Percentiles rank a stretch among this genome's conserved stretches.
phyloP scores from a whole-genome alignment of 37 sponge, comb jelly and placozoan species.

The Haliclona indistincta region DNA sequence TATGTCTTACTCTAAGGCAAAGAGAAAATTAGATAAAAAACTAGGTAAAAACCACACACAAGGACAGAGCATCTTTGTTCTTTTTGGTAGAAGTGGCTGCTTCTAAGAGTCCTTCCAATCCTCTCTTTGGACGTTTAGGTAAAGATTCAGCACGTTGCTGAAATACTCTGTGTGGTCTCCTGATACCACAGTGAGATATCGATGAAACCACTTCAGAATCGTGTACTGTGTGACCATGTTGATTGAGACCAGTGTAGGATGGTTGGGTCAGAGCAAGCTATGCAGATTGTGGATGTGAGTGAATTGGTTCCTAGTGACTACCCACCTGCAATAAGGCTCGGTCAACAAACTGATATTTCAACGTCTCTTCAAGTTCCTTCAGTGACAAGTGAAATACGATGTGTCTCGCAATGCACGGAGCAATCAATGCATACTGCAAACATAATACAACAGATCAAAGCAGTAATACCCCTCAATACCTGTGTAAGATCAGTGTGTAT shows the following conservation, averaged over 20 bases:
- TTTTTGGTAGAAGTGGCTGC: neutral
- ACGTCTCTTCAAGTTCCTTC: constrained; percentile 30
- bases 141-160: neutral
- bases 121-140: neutral
- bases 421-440: constrained; percentile 38
- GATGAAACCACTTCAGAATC: constrained; percentile 18
- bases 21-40: neutral
- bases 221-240: neutral
- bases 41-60: constrained; percentile 5
- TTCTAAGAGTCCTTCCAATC: constrained; percentile 13
- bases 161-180: neutral
- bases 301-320: neutral
- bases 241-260: constrained; percentile 15
- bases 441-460: neutral
- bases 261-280: constrained; percentile 73
- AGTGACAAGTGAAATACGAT: constrained; percentile 51
- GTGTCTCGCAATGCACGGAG: constrained; percentile 55
- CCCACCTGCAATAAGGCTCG: constrained; percentile 39
- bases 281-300: neutral
- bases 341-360: constrained; percentile 64
- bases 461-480: constrained; percentile 28
- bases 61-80: neutral
- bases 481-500: constrained; percentile 55
- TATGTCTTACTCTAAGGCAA: constrained; percentile 29
- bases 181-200: constrained; percentile 49